Conservation (phyloP, 2,797 vertebrate species). For the Semotilus atromaculatus region DNA sequence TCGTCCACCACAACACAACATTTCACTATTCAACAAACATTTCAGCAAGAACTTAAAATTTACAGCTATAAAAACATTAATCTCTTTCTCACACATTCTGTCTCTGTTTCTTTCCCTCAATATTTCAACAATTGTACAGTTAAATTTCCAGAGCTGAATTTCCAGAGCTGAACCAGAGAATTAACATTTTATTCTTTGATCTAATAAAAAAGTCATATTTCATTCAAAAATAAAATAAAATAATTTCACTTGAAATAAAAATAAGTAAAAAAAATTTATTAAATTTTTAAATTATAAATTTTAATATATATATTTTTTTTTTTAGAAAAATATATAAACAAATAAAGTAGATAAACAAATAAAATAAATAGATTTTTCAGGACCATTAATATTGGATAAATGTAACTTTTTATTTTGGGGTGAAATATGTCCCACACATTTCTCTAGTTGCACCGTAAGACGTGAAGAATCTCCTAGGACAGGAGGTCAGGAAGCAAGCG, state of each 20-base stretch:
- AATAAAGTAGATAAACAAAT: background rate
- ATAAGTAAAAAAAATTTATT: no score
- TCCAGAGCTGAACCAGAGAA: no score
- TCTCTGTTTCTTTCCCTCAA: background rate
- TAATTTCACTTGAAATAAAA: background rate
- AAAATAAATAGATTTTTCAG: background rate
- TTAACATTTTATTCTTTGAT: background rate
- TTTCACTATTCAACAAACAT: background rate
- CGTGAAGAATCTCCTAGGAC: background rate
- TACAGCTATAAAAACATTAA: background rate
- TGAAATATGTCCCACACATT: background rate
- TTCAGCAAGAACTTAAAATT: background rate
- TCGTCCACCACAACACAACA: accelerated
- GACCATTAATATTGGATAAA: background rate
- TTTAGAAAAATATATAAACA: background rate
- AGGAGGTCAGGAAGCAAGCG: background rate
- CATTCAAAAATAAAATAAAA: background rate
- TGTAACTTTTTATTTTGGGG: background rate
- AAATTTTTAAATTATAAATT: no score
- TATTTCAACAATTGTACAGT: background rate
- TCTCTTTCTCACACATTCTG: background rate
- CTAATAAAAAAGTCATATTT: background rate
- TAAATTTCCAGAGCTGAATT: background rate
- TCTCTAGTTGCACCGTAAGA: background rate
- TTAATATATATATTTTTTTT: no score